Base-by-base conservation (phyloP, 2,888 invertebrate species). In the Petrolisthes manimaculis region DNA sequence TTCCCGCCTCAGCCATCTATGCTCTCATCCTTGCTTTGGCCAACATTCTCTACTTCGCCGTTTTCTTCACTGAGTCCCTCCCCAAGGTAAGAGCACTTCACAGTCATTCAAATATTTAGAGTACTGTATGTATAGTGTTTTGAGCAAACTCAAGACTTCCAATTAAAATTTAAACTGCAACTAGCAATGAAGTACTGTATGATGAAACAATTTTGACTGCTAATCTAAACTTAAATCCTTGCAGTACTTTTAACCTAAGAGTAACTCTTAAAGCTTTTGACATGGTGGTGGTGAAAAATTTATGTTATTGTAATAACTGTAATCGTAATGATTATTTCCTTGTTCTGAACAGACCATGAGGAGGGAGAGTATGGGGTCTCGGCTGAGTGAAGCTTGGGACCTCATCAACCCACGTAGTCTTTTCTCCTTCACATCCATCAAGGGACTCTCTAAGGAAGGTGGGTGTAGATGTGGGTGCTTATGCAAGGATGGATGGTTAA, bases 41-140 rank as follows among this genome's bases (percentile, higher is more conserved):
- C 67, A 97, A 99, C 94, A 94, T 98, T 14, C 91, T 96, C 80
- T 96, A 97, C 92, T 95, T 99, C 61, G 92, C 93, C 79, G 93
- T 95, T 85, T 96, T 94, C 92, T 95, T 98, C 92, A 95, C 96
- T 91, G 99, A 99, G 94, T 97, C 97, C 37, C 94, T 98, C 91
- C 95, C 96, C 24, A 94, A 95, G 93, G 95, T 96, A 93, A 93
- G 61, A 12, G n/a, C 9, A 75, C 14, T 75, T 24, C 75, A 37
- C 21, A 75, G 21, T 37, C 21, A 75, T 75, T 24, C n/a, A 18
- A 75, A 3, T 75, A n/a, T 12, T n/a, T 1, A 18, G 21, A 75
- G 75, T 21, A 37, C 37, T 37, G 37, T 37, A 37, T 37, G 37
- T 37, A 37, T 37, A 37, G 37, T 37, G 37, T 37, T 37, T 37